phyloP scores from a whole-genome alignment of 2,113 vertebrate species.

The Rhynchopsitta pachyrhyncha region DNA sequence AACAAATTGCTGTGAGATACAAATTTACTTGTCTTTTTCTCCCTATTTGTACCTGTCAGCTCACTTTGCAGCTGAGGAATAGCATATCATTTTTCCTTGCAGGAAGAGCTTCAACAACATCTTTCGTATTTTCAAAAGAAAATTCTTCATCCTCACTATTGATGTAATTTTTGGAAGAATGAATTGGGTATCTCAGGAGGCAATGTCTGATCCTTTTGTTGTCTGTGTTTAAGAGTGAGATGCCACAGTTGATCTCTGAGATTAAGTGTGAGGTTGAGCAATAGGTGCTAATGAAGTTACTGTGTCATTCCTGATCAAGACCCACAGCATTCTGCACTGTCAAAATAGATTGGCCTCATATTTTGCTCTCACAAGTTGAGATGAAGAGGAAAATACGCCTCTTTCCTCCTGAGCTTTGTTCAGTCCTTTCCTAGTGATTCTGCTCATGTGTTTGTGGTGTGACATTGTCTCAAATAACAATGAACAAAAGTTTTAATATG shows the following conservation, averaged over 20 bases:
- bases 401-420: not conserved
- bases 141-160: not conserved
- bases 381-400: not conserved
- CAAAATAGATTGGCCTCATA: not conserved
- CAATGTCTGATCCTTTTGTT: not conserved
- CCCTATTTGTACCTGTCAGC: constrained; percentile 7
- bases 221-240: not conserved
- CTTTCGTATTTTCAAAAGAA: not conserved
- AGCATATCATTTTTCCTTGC: not conserved
- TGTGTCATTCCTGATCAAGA: not conserved
- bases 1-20: not conserved
- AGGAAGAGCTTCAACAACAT: not conserved
- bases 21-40: not conserved
- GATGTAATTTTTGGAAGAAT: not conserved
- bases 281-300: not conserved
- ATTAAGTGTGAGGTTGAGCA: not conserved
- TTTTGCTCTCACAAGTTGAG: not conserved
- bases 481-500: not conserved
- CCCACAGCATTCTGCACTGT: not conserved
- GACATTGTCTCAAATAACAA: not conserved
- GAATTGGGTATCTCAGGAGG: not conserved
- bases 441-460: not conserved
- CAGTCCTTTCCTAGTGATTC: not conserved
- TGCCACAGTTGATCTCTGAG: not conserved
- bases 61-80: not conserved